Evolutionary conservation across 2,797 vertebrate species (phyloP), one percentile per base, ranked within the genome.

Genomic region (Nannoperca australis): DNA sequence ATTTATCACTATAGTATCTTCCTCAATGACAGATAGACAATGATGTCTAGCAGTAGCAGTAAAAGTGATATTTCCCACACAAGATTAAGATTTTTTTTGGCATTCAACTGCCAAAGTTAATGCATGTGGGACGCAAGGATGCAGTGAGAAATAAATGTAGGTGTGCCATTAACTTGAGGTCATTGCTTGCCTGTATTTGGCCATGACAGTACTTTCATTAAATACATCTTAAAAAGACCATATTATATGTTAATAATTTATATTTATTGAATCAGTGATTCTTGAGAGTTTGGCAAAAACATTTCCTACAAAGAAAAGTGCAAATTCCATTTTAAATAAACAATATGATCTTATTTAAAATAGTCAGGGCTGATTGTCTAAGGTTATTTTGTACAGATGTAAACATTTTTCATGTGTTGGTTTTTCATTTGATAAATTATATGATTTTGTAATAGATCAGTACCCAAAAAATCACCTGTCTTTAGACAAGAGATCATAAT

Each of bases 21-120:
- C 30, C 7, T 7, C 4, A 36, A 66, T 42, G 61, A 65, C 36
- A 54, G 36, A 30, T 1, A 44, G 24, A 76, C 11, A 42, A 36
- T 20, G 15, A 34, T 34, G 5, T 27, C 24, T 27, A 27, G 24
- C 24, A 27, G 24, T 27, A 30, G 44, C 10, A 7, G 30, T 2
- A 34, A 24, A 73, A 61, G 45, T 61, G 53, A 56, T 45, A 22
- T 73, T 73, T 67, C 58, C 32, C 24, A 67, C 22, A 50, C 18
- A 20, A 5, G 12, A 32, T 22, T 9, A 17, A 36, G 55, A 66
- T 50, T 56, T 34, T 34, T 13, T 47, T 49, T 64, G 51, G 42
- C 6, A 59, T 45, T 60, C 8, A 50, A 5, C 24, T 38, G 55
- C 17, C 71, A 38, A 60, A 36, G 9, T 11, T 42, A 38, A 27